phyloP scores from a whole-genome alignment of 2,113 vertebrate genomes.

The Oryctolagus cuniculus region mOryCun1.1 NC_091451.1:20664001-20664500 shows the following conservation, averaged over 20 bases:
- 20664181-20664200: constrained; percentile 13
- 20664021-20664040: constrained; percentile 11
- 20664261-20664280: background rate
- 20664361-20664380: background rate
- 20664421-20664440: too few species aligned
- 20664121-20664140: background rate
- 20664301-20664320: background rate
- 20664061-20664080: constrained; percentile 67
- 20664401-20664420: background rate
- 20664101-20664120: constrained; percentile 24
- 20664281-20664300: background rate
- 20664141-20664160: constrained; percentile 75
- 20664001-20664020: constrained; percentile 14
- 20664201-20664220: constrained; percentile 54
- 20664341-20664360: background rate
- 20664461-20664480: background rate
- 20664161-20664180: constrained; percentile 59
- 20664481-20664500: background rate
- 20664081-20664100: background rate
- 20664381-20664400: background rate
- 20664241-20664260: background rate
- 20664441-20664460: background rate
- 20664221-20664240: background rate
- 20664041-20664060: constrained; percentile 36
- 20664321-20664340: background rate